Evolutionary conservation across 2,888 invertebrate species (phyloP), one percentile per base, ranked within the genome.

Genomic region (Diogma glabrata): DNA sequence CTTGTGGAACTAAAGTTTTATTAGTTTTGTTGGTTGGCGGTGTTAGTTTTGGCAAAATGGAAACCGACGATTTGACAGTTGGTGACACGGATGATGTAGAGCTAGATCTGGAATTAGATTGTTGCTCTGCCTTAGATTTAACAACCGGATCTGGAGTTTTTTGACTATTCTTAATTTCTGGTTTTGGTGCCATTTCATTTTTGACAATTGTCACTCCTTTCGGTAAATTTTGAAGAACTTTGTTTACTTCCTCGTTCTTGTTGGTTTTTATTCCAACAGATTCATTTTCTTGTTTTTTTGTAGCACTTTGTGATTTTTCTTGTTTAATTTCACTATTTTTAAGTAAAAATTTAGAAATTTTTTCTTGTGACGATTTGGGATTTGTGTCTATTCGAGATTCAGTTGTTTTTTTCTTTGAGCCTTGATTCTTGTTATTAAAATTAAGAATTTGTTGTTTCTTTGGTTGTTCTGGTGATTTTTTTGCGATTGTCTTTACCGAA

Each of bases 251-350:
- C n/a, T n/a, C n/a, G n/a, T n/a, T n/a, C n/a, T n/a, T n/a, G n/a
- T n/a, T n/a, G n/a, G n/a, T n/a, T 45, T 49, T 23, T 30, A 49
- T 43, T 8, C 28, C 40, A 23, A 16, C 33, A n/a, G 48, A 48
- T 30, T 30, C 20, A 17, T 10, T 8, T 10, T 12, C 2, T 12
- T 20, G 4, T 3, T 14, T 24, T 40, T n/a, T 28, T 43, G 20
- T n/a, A 73, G 60, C 0, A 72, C 72, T 53, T 72, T 72, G 53
- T 74, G 73, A 54, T 68, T 65, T 49, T 69, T 64, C 33, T 66
- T 64, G 47, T 64, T 64, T 17, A 67, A 62, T 26, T 33, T 33
- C 17, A 30, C 5, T 5, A 40, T 50, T 51, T 38, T 49, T 20
- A 23, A 26, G 20, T 9, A 48, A 16, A 17, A 36, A 30, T 43